Evolutionary conservation across 2,113 vertebrate species (phyloP).

Genomic region (Serilophus lunatus): DNA sequence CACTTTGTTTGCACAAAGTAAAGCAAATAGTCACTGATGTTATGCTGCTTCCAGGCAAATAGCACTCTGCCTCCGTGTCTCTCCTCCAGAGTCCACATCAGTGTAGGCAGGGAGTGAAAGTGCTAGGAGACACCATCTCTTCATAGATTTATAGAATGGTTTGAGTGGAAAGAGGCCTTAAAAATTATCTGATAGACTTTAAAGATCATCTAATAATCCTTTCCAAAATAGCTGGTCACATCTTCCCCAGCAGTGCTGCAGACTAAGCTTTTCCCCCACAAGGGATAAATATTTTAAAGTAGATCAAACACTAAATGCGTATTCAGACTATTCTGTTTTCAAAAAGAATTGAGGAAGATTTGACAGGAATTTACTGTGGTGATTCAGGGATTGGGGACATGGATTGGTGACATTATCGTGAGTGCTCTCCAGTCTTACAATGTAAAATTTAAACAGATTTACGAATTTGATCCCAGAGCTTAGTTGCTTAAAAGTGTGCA

Average conservation of each 20-base stretch:
- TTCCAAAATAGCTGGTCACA: background rate
- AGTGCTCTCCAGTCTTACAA: background rate
- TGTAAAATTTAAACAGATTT: background rate
- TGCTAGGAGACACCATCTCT: background rate
- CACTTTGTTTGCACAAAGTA: slow-evolving; percentile 5
- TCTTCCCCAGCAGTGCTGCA: background rate
- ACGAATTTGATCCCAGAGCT: background rate
- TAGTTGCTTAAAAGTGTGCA: background rate
- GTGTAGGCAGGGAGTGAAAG: background rate
- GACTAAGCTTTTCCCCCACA: background rate
- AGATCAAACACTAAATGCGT: background rate
- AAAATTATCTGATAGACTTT: background rate
- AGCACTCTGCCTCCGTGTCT: accelerated
- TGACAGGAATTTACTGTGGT: background rate
- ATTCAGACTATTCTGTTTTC: background rate
- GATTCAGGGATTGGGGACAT: accelerated
- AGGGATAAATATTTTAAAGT: background rate
- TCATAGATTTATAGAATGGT: background rate
- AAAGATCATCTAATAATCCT: background rate
- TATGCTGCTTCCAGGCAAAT: slow-evolving; percentile 15
- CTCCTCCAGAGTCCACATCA: background rate
- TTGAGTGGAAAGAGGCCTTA: background rate
- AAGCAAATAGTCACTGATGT: slow-evolving; percentile 38
- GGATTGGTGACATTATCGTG: background rate
- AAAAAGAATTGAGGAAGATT: background rate